Conservation (phyloP, 1,140 invertebrate genomes). For the Drusus annulatus region DNA sequence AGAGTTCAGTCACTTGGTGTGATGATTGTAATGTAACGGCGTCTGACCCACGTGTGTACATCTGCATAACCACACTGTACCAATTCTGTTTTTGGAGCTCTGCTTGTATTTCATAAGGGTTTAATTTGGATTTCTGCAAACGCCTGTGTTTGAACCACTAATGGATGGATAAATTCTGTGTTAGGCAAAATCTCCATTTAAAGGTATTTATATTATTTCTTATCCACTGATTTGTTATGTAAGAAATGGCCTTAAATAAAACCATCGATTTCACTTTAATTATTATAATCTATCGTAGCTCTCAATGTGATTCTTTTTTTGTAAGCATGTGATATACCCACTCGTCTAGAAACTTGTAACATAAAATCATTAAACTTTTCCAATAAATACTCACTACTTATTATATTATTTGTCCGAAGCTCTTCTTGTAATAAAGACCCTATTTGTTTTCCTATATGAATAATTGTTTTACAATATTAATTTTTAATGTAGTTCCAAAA, state of each 20-base stretch:
- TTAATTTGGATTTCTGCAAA: conserved; percentile 24
- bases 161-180: conserved; percentile 32
- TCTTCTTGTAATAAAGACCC: conserved; percentile 21
- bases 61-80: not conserved
- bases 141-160: conserved; percentile 35
- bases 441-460: conserved; percentile 18
- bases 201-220: conserved; percentile 37
- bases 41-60: not conserved
- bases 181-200: conserved; percentile 20
- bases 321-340: conserved; percentile 17
- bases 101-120: conserved; percentile 18
- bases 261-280: conserved; percentile 14
- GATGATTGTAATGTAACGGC: not conserved
- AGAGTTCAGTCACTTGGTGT: too few relatives aligned
- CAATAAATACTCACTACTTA: conserved; percentile 11
- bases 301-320: conserved; percentile 18
- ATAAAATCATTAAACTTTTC: conserved; percentile 6
- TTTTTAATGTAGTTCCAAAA: conserved; percentile 24
- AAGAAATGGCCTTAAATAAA: conserved; percentile 34
- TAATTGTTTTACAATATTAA: not conserved
- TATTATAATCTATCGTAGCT: not conserved
- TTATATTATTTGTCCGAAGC: not conserved
- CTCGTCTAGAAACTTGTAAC: conserved; percentile 10
- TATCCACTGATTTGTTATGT: conserved; percentile 26
- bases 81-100: conserved; percentile 26